Percentiles rank a stretch among this genome's conserved stretches.
Evolutionary conservation across 2,113 vertebrate genomes (phyloP).

Genomic region (Xiphorhynchus elegans): DNA sequence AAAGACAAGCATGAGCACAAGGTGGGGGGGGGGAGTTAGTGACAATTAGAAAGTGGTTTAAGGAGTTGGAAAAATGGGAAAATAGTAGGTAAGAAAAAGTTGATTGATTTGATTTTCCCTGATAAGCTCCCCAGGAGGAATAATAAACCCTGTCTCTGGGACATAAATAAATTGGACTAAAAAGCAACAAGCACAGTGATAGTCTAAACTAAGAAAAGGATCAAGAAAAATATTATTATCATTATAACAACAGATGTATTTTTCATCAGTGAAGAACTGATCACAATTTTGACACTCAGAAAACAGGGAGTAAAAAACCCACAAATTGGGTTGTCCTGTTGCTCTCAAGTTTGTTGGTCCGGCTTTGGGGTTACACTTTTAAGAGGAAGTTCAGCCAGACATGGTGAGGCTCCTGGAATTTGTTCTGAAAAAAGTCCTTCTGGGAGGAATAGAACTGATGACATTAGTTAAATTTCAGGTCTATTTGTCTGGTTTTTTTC

Average conservation of each 20-base stretch:
- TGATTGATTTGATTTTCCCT: background rate
- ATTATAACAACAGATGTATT: background rate
- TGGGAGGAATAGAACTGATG: background rate
- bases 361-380: background rate
- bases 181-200: background rate
- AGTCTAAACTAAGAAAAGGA: background rate
- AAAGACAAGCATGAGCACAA: background rate
- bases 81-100: background rate
- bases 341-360: background rate
- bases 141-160: background rate
- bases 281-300: background rate
- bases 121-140: background rate
- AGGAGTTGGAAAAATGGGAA: background rate
- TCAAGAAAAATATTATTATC: background rate
- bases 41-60: fast-evolving
- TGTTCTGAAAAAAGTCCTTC: background rate
- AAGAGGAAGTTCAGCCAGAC: background rate
- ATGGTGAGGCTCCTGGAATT: background rate
- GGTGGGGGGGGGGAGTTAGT: background rate
- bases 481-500: background rate
- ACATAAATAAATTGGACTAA: background rate
- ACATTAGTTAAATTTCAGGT: background rate
- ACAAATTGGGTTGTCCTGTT: fast-evolving
- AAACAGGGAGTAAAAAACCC: background rate
- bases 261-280: background rate